phyloP scores from a whole-genome alignment of 2,888 invertebrate species.

The Rhogogaster chlorosoma region DNA sequence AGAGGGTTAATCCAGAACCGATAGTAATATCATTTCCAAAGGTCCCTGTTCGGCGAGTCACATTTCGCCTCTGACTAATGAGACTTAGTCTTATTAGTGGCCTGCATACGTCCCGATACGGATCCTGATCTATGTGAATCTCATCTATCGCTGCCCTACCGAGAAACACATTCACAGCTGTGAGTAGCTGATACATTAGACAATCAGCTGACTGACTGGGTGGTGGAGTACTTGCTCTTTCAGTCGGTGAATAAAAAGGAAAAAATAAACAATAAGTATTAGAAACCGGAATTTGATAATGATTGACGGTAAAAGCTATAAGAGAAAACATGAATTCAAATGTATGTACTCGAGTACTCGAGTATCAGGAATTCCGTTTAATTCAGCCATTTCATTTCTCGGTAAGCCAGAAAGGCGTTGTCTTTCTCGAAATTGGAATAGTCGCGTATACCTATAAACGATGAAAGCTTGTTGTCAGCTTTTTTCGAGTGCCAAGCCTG shows the following conservation, averaged over 20 bases:
- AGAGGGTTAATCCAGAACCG: no score
- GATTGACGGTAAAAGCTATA: neutral
- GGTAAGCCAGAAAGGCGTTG: neutral
- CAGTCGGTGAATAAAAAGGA: neutral
- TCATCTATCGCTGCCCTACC: neutral
- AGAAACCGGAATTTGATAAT: neutral
- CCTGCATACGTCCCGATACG: neutral
- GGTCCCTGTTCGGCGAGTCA: no score
- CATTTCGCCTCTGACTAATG: no score
- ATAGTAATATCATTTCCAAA: no score
- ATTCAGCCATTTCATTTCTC: neutral
- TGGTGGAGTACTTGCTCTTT: slow-evolving; percentile 15
- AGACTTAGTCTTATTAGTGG: neutral
- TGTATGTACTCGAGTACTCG: neutral
- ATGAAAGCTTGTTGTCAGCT: neutral
- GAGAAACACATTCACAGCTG: neutral
- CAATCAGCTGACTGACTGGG: neutral
- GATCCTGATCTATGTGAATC: neutral
- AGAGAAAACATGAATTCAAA: neutral
- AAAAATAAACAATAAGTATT: neutral
- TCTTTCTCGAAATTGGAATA: neutral
- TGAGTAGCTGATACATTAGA: neutral
- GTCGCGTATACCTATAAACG: neutral
- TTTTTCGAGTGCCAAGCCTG: neutral
- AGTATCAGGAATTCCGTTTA: neutral